A percentile compares a stretch with the other conserved stretches of the same genome.
Evolutionary conservation across 2,888 invertebrate species (phyloP).

Genomic region (Aphidoletes aphidimyza): DNA sequence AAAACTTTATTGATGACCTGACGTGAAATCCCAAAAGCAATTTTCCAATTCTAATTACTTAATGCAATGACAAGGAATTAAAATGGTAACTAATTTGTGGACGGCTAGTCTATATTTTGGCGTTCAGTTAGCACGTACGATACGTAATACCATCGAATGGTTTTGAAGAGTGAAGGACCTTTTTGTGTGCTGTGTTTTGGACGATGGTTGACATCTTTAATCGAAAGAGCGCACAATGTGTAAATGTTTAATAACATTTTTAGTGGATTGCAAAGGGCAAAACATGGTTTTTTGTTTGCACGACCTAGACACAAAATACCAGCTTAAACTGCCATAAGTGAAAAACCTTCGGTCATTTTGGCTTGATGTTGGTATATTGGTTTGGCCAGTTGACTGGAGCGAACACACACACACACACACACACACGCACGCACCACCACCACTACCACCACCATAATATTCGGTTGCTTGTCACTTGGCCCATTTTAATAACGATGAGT

Average conservation of each 20-base stretch:
- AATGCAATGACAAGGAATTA: constrained; percentile 44
- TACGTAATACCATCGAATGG: background rate
- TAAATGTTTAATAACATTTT: constrained; percentile 49
- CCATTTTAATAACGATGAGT: constrained; percentile 27
- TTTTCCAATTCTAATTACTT: constrained; percentile 53
- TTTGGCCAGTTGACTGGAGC: background rate
- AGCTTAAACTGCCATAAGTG: background rate
- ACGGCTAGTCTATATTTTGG: background rate
- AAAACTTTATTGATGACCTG: constrained; percentile 3
- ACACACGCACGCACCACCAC: background rate
- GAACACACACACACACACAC: background rate
- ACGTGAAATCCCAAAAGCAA: constrained; percentile 49
- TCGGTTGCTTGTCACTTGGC: constrained; percentile 16
- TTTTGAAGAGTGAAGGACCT: background rate
- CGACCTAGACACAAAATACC: background rate
- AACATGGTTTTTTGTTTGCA: constrained; percentile 9
- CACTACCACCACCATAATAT: too few species aligned
- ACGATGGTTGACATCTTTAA: background rate
- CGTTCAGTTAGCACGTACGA: background rate
- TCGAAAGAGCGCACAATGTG: background rate
- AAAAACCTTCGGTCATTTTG: constrained; percentile 11
- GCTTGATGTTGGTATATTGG: background rate
- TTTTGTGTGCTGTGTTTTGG: background rate
- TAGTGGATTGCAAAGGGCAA: constrained; percentile 22
- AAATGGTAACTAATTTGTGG: constrained; percentile 27